Conservation (phyloP, 2,113 vertebrate species). For the Psettodes erumei region DNA sequence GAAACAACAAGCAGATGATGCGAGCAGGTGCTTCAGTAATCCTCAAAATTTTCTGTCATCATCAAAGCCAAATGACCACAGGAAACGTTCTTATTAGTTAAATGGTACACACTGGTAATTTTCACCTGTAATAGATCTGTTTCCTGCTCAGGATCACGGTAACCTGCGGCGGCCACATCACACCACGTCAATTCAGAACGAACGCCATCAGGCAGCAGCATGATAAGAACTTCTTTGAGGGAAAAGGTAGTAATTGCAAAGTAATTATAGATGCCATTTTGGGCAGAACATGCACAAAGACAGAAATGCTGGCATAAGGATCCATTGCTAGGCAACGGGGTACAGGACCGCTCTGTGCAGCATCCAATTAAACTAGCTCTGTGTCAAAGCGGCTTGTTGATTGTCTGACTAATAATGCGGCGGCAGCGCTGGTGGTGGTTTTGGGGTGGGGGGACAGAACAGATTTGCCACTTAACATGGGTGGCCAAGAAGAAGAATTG, state of each 20-base stretch:
- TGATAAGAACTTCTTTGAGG: constrained; percentile 51
- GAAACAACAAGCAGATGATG: constrained; percentile 23
- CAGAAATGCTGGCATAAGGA: constrained; percentile 56
- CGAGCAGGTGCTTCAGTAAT: constrained; percentile 36
- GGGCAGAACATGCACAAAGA: constrained; percentile 60
- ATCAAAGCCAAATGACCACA: constrained; percentile 35
- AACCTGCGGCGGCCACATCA: constrained; percentile 25
- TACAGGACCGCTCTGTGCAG: constrained; percentile 64
- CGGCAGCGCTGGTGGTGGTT: too few relatives aligned
- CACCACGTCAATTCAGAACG: constrained; percentile 40
- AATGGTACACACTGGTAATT: constrained; percentile 8
- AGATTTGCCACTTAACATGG: constrained; percentile 72
- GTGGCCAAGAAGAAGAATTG: constrained; percentile 62
- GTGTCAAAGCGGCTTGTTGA: constrained; percentile 74
- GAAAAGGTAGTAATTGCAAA: constrained; percentile 73
- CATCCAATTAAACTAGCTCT: constrained; percentile 78
- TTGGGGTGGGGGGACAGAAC: constrained; percentile 52
- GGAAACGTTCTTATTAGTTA: constrained; percentile 31
- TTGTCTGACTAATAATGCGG: constrained; percentile 73
- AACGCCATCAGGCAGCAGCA: constrained; percentile 11
- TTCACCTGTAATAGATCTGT: constrained; percentile 10
- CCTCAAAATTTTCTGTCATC: constrained; percentile 30
- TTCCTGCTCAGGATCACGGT: constrained; percentile 3
- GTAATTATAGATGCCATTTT: constrained; percentile 77
- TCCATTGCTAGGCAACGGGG: constrained; percentile 82